A percentile compares a stretch with the other conserved stretches of the same genome.
Evolutionary conservation across 2,113 vertebrate species (phyloP).

Genomic region (mouse (Mus musculus)): DNA sequence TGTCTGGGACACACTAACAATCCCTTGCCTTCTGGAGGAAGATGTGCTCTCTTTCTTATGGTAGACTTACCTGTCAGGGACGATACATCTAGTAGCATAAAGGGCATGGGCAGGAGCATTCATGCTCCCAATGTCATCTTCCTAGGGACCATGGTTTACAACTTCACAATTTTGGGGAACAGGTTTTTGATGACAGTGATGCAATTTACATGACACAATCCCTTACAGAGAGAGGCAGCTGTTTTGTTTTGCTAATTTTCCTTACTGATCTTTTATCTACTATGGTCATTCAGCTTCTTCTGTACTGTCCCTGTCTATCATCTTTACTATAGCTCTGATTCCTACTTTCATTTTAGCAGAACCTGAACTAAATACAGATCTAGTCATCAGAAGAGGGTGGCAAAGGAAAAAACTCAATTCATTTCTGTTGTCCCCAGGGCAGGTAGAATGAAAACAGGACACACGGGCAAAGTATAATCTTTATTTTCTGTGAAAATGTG

Average conservation of each 20-base stretch:
- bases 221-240: not conserved
- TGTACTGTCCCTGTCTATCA: not conserved
- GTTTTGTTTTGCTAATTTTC: not conserved
- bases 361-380: not conserved
- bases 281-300: not conserved
- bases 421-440: not conserved
- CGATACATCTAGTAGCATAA: not conserved
- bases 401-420: slow-evolving; percentile 1
- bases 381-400: not conserved
- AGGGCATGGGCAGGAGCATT: not conserved
- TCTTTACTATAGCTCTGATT: slow-evolving; percentile 29
- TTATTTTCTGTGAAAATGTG: not conserved
- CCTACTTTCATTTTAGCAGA: not conserved
- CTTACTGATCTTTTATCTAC: not conserved
- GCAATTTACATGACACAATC: not conserved
- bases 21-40: not conserved
- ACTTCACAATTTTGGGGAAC: not conserved
- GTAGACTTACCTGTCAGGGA: not conserved
- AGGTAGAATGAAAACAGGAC: not conserved
- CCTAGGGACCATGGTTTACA: slow-evolving; percentile 18
- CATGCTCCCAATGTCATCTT: not conserved
- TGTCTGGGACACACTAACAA: too few relatives aligned
- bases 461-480: not conserved
- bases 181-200: not conserved
- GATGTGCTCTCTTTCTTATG: not conserved